phyloP scores from a whole-genome alignment of 2,888 invertebrate genomes.

The Apamea epomidion region DNA sequence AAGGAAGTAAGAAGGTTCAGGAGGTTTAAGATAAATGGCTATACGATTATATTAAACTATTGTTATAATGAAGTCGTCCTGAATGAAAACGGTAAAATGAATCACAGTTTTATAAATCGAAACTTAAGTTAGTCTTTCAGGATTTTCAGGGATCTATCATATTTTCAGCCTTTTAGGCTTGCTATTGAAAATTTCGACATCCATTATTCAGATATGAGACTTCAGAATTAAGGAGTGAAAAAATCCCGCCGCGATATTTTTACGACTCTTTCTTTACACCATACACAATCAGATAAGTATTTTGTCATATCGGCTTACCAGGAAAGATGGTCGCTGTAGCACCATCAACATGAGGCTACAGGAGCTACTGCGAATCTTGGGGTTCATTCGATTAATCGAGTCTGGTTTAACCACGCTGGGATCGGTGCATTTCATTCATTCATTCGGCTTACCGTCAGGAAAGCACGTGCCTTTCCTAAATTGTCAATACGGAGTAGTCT shows the following conservation, averaged over 20 bases:
- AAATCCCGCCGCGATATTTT: not conserved
- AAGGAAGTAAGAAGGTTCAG: slow-evolving; percentile 22
- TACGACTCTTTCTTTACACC: not conserved
- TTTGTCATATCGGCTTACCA: no score
- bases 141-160: not conserved
- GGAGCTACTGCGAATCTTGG: no score
- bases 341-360: no score
- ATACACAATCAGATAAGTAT: not conserved
- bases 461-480: not conserved
- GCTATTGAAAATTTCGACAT: not conserved
- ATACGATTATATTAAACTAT: not conserved
- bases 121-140: not conserved
- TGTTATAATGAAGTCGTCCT: not conserved
- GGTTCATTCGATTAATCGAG: no score
- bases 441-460: no score
- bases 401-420: no score
- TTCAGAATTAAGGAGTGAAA: not conserved
- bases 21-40: not conserved
- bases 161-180: not conserved
- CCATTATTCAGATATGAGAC: not conserved
- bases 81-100: not conserved
- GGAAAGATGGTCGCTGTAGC: not conserved
- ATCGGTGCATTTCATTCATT: no score
- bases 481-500: not conserved
- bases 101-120: not conserved